These are phyloP conservation scores for Helicolenus hilgendorfi DNA, from an alignment of 2,797 vertebrate species.

Conservation along the genomic window DNA sequence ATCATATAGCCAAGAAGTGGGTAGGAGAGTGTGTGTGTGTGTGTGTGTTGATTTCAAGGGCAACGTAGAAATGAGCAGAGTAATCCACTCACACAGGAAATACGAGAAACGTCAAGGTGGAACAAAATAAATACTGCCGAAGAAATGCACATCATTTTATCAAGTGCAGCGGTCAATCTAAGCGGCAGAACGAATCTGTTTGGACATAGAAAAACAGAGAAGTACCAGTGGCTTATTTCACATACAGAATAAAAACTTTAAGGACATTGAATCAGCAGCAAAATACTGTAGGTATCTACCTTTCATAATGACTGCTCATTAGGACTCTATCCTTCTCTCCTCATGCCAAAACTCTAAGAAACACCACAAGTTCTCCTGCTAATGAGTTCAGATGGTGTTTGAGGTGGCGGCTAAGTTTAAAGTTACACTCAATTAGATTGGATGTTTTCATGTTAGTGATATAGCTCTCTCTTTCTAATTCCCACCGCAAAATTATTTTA, in stretches of 20 bases:
- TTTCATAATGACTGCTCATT: conserved; percentile 49
- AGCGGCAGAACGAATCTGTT: not conserved
- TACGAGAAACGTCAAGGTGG: not conserved
- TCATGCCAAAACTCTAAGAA: not conserved
- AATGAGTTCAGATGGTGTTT: conserved; percentile 45
- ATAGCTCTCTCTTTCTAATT: not conserved
- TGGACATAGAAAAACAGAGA: not conserved
- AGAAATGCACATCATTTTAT: not conserved
- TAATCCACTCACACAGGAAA: not conserved
- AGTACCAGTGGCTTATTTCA: not conserved
- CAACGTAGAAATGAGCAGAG: conserved; percentile 22
- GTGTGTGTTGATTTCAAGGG: conserved; percentile 60
- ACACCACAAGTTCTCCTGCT: not conserved
- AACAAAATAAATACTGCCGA: not conserved
- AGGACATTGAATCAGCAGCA: not conserved
- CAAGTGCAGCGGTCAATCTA: not conserved
- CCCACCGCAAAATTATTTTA: not conserved
- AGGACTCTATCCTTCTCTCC: not conserved
- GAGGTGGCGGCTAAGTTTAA: not conserved
- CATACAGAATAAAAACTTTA: not conserved
- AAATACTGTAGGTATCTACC: not conserved
- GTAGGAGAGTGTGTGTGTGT: not conserved
- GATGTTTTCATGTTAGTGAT: conserved; percentile 1
- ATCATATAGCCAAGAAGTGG: conserved; percentile 41
- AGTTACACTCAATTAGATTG: conserved; percentile 26